phyloP scores from a whole-genome alignment of 2,797 vertebrate genomes.

The Caiman crocodilus region DNA sequence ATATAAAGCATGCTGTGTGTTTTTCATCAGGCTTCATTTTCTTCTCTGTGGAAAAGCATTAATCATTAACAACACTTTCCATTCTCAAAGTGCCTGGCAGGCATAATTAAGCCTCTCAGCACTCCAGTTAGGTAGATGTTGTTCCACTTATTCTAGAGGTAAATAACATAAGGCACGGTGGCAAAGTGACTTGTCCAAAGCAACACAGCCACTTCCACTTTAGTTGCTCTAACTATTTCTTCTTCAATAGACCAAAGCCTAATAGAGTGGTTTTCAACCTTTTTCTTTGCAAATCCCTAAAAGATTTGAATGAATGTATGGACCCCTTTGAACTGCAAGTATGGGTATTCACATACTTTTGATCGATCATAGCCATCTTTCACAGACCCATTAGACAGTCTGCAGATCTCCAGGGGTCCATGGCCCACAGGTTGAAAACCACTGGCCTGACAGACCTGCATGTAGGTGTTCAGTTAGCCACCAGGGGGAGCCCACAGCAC shows the following conservation, averaged over 20 bases:
- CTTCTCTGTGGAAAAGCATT: slow-evolving; percentile 13
- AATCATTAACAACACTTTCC: slow-evolving; percentile 64
- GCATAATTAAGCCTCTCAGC: slow-evolving; percentile 18
- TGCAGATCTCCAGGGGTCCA: too few species aligned
- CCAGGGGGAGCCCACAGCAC: slow-evolving; percentile 74
- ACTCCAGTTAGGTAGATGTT: background rate
- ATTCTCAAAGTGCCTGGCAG: slow-evolving; percentile 30
- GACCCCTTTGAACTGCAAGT: too few species aligned
- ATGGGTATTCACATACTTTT: too few species aligned
- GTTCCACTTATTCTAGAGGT: background rate
- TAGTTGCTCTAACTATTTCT: background rate
- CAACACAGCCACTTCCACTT: background rate
- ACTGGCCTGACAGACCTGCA: background rate
- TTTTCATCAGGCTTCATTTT: background rate
- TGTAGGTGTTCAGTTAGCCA: background rate
- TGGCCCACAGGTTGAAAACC: background rate
- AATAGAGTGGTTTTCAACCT: slow-evolving; percentile 6
- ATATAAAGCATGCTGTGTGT: background rate
- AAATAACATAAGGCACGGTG: background rate
- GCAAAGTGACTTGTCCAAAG: rapidly evolving
- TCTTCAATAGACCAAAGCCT: background rate
- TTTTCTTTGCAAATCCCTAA: background rate
- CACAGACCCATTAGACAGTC: too few species aligned
- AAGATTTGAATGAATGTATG: too few species aligned
- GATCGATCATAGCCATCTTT: too few species aligned